phyloP scores from a whole-genome alignment of 2,113 vertebrate species.

The Nothocercus nigrocapillus region DNA sequence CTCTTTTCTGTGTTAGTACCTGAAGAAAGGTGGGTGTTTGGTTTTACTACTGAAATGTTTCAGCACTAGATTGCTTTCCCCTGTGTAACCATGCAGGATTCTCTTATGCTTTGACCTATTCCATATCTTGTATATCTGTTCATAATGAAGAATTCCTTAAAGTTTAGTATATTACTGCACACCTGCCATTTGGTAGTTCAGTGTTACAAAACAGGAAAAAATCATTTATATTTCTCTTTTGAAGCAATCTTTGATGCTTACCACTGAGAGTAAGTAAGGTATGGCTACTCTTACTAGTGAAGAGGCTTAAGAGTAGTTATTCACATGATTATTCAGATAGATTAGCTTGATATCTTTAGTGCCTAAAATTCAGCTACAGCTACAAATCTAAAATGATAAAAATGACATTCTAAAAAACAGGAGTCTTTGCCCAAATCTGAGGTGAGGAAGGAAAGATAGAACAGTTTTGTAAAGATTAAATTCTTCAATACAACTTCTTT shows the following conservation, averaged over 20 bases:
- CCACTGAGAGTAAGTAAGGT: background rate
- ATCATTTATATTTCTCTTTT: background rate
- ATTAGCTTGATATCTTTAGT: background rate
- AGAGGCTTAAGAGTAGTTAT: background rate
- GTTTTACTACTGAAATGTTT: background rate
- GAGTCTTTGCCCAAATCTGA: background rate
- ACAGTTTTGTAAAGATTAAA: background rate
- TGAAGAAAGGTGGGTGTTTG: background rate
- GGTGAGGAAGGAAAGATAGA: fast-evolving
- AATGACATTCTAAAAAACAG: background rate
- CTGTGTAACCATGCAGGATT: background rate
- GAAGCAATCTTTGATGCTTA: background rate
- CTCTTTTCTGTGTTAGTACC: background rate
- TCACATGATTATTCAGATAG: background rate
- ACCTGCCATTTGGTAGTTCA: background rate
- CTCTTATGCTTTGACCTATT: background rate
- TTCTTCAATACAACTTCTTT: background rate
- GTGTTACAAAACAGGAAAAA: background rate
- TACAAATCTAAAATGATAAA: background rate
- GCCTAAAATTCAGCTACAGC: background rate
- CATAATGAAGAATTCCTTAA: background rate
- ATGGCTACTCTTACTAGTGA: background rate
- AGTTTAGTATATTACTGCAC: background rate
- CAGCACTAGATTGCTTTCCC: background rate
- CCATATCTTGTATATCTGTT: background rate